A percentile compares a stretch with the other conserved stretches of the same genome.
phyloP scores from a whole-genome alignment of 2,888 invertebrate species.

The Trilocha varians region DNA sequence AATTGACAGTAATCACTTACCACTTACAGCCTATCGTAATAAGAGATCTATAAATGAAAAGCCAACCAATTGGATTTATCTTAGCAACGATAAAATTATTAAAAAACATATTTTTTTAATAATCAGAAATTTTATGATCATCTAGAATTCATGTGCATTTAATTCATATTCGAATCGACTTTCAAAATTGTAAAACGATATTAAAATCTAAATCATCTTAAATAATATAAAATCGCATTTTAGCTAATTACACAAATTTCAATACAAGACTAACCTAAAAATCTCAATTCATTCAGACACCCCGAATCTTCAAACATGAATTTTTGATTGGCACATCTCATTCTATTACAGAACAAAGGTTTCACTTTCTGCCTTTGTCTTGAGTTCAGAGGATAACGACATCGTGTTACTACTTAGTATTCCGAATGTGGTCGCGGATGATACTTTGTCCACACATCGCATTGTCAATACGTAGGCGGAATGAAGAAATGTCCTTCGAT shows the following conservation, averaged over 20 bases:
- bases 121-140: too few relatives aligned
- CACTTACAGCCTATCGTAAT: too few relatives aligned
- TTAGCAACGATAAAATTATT: too few relatives aligned
- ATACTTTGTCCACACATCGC: conserved; percentile 6
- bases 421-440: conserved; percentile 16
- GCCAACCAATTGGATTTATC: too few relatives aligned
- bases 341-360: conserved; percentile 17
- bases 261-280: too few relatives aligned
- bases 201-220: background rate
- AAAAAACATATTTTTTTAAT: too few relatives aligned
- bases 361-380: conserved; percentile 52
- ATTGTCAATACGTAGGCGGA: conserved; percentile 10
- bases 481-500: conserved; percentile 8
- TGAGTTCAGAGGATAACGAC: conserved; percentile 38
- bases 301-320: background rate
- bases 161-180: background rate
- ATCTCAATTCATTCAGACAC: too few relatives aligned
- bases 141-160: too few relatives aligned
- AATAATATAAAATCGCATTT: too few relatives aligned
- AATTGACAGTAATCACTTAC: too few relatives aligned
- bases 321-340: background rate
- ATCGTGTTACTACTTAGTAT: conserved; percentile 35
- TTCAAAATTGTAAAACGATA: background rate
- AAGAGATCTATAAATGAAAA: too few relatives aligned
- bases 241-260: too few relatives aligned